Conservation (phyloP, 2,888 invertebrate genomes). For the Uloborus plumipes region DNA sequence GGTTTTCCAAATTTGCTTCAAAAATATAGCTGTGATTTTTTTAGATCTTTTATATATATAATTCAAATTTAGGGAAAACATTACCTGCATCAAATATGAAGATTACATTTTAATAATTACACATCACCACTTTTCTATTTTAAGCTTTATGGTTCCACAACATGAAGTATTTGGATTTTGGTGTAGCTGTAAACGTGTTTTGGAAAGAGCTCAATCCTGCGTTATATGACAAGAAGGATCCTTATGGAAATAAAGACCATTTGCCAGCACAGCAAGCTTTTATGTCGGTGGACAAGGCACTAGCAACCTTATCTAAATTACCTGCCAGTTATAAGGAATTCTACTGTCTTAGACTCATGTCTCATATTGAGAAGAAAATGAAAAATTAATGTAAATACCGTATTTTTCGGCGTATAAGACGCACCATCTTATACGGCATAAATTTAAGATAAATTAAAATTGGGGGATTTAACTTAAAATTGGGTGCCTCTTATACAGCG, state of each 20-base stretch:
- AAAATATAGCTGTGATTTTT: neutral
- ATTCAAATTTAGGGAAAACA: neutral
- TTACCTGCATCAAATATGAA: neutral
- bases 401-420: no score
- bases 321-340: slow-evolving; percentile 74
- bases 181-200: slow-evolving; percentile 75
- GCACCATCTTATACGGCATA: no score
- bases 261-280: slow-evolving; percentile 73
- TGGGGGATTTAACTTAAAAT: no score
- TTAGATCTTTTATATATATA: neutral
- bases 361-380: slow-evolving; percentile 47
- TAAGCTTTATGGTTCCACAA: slow-evolving; percentile 76
- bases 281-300: slow-evolving; percentile 72
- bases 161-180: slow-evolving; percentile 73
- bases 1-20: no score
- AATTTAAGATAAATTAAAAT: no score
- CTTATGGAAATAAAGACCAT: slow-evolving; percentile 75
- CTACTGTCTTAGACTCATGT: slow-evolving; percentile 68
- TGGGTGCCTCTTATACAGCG: no score
- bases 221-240: slow-evolving; percentile 74
- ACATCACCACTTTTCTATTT: slow-evolving; percentile 57
- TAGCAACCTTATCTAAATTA: slow-evolving; percentile 72
- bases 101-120: no score
- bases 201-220: slow-evolving; percentile 73
- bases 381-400: neutral